Percentiles rank a stretch among this genome's conserved stretches.
phyloP scores from a whole-genome alignment of 2,113 vertebrate species.

The Lepus timidus region DNA sequence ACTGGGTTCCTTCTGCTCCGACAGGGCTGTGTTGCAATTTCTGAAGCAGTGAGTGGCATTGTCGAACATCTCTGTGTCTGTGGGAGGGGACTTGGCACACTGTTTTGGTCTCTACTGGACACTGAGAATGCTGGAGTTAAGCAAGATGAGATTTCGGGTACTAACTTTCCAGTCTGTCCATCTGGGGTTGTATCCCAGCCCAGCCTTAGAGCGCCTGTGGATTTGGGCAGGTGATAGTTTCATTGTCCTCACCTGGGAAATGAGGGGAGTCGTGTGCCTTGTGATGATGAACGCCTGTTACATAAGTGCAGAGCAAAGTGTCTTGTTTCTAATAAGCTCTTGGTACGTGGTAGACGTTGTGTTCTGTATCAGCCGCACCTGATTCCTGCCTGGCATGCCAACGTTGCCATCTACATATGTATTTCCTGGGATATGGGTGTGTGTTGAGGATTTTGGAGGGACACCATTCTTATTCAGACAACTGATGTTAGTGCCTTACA shows the following conservation, averaged over 20 bases:
- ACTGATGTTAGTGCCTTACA: background rate
- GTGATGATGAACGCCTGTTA: background rate
- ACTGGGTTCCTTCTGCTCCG: background rate
- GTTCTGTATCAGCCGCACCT: background rate
- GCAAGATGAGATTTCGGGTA: rapidly evolving
- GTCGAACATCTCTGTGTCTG: background rate
- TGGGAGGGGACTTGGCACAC: background rate
- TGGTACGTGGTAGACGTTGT: background rate
- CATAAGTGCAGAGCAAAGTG: background rate
- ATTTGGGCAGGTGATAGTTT: background rate
- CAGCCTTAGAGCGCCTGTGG: background rate
- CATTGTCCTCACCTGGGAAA: background rate
- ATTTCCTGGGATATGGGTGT: background rate
- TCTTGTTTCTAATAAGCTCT: background rate
- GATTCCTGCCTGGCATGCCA: background rate
- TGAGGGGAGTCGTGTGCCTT: background rate
- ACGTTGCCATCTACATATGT: background rate
- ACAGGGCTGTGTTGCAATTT: background rate
- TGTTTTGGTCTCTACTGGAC: background rate
- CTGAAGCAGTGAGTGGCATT: background rate
- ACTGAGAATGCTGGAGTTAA: background rate
- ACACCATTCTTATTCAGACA: background rate
- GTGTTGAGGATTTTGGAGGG: too few relatives aligned
- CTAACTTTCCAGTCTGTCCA: background rate
- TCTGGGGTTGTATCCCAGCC: background rate